Evolutionary conservation across 2,797 vertebrate genomes (phyloP).

Genomic region (Champsocephalus esox): DNA sequence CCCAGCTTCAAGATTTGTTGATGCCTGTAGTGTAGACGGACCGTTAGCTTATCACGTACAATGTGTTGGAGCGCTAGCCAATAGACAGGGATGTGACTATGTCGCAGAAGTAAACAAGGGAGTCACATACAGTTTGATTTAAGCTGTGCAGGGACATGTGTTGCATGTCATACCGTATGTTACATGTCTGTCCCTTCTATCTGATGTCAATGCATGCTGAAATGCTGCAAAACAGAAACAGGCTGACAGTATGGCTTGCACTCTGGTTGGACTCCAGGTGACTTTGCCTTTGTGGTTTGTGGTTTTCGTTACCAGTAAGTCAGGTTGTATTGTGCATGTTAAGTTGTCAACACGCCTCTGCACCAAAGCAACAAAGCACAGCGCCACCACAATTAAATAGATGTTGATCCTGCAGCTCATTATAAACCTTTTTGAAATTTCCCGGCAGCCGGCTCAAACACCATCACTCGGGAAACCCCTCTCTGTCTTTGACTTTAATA

Average conservation of each 20-base stretch:
- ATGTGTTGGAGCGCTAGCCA: no score
- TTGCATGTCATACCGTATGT: neutral
- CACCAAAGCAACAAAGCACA: slow-evolving; percentile 26
- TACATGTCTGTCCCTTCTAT: neutral
- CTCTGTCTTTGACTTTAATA: slow-evolving; percentile 52
- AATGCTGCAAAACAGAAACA: neutral
- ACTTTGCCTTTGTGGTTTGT: slow-evolving; percentile 1
- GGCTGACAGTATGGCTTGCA: neutral
- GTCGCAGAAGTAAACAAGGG: neutral
- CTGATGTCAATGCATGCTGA: neutral
- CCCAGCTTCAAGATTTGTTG: no score
- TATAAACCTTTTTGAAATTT: slow-evolving; percentile 40
- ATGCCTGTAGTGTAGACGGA: no score
- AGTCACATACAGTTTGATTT: no score
- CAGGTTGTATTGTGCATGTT: slow-evolving; percentile 16
- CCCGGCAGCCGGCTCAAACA: slow-evolving; percentile 16
- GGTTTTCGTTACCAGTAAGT: slow-evolving; percentile 11
- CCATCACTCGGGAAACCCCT: slow-evolving; percentile 23
- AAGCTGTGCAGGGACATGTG: no score
- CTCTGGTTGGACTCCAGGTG: neutral
- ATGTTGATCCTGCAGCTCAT: slow-evolving; percentile 34
- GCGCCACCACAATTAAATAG: slow-evolving; percentile 40
- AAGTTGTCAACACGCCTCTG: slow-evolving; percentile 26
- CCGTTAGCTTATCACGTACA: no score
- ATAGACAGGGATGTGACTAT: no score